Evolutionary conservation across 2,113 vertebrate species (phyloP).

Genomic region (Corvus moneduloides): DNA sequence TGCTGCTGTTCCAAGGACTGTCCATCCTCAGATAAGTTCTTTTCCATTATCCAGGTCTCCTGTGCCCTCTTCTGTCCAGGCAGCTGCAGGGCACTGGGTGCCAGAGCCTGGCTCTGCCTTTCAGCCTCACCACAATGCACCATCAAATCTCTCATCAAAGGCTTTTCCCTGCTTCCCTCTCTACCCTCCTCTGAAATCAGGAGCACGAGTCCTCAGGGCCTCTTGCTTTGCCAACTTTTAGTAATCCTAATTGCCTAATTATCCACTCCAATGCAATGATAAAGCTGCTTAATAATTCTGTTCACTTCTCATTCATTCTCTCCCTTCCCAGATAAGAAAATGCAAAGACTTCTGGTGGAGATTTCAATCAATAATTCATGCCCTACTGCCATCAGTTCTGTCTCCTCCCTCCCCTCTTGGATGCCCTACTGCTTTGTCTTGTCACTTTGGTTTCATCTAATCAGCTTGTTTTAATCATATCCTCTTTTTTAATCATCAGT

Average conservation of each 20-base stretch:
- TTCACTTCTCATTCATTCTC: background rate
- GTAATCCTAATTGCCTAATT: constrained; percentile 60
- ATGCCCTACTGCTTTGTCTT: constrained; percentile 21
- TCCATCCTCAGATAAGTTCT: background rate
- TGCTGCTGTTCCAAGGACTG: background rate
- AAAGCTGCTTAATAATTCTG: constrained; percentile 38
- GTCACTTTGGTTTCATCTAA: constrained; percentile 24
- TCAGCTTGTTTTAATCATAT: constrained; percentile 13
- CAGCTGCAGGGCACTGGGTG: background rate
- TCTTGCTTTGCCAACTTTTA: constrained; percentile 27
- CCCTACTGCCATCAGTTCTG: background rate
- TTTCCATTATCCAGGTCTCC: background rate
- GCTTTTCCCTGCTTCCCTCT: background rate
- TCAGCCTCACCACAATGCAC: background rate
- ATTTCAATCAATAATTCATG: constrained; percentile 36
- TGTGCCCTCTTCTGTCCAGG: background rate
- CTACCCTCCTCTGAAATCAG: background rate
- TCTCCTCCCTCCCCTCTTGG: background rate
- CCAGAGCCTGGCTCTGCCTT: background rate
- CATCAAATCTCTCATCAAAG: background rate
- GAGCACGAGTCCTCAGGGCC: background rate
- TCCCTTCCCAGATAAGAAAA: constrained; percentile 29
- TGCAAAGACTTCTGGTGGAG: background rate
- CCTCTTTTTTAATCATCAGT: background rate
- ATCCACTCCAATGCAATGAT: constrained; percentile 21